Evolutionary conservation across 2,113 vertebrate genomes (phyloP).

Genomic region (Delphinus delphis): DNA sequence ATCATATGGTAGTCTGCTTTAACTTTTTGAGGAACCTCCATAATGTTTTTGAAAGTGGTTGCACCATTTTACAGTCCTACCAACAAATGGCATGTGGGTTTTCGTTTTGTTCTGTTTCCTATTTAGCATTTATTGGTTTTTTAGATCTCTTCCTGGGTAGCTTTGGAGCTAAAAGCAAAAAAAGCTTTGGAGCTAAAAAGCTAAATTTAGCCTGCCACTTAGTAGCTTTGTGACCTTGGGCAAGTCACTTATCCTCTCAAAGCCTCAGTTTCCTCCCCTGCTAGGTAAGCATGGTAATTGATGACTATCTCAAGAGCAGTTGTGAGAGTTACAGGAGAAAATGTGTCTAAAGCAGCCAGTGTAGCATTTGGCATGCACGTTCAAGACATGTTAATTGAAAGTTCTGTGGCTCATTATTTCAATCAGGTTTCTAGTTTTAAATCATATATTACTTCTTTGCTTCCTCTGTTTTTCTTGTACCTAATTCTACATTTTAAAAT

Average conservation of each 20-base stretch:
- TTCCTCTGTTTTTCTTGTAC: background rate
- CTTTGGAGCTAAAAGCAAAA: background rate
- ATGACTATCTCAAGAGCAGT: too few species aligned
- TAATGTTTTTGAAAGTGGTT: background rate
- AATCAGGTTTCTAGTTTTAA: background rate
- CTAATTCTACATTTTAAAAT: background rate
- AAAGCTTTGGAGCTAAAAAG: background rate
- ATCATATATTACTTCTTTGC: background rate
- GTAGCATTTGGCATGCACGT: rapidly evolving
- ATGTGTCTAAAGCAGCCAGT: rapidly evolving
- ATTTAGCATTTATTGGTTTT: background rate
- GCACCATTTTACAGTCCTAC: background rate
- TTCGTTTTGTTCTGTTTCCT: background rate
- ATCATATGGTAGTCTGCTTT: background rate
- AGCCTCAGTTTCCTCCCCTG: background rate
- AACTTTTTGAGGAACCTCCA: background rate
- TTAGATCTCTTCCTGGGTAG: background rate
- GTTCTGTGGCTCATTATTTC: background rate
- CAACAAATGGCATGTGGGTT: background rate
- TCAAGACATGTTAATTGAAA: too few species aligned
- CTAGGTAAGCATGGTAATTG: too few species aligned
- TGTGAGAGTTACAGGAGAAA: background rate
- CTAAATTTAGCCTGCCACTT: background rate
- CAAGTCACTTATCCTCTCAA: background rate
- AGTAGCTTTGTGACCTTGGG: background rate